These are phyloP conservation scores for Agrilus biguttatus DNA, from an alignment of 2,888 invertebrate species.

Conservation along the genomic window DNA sequence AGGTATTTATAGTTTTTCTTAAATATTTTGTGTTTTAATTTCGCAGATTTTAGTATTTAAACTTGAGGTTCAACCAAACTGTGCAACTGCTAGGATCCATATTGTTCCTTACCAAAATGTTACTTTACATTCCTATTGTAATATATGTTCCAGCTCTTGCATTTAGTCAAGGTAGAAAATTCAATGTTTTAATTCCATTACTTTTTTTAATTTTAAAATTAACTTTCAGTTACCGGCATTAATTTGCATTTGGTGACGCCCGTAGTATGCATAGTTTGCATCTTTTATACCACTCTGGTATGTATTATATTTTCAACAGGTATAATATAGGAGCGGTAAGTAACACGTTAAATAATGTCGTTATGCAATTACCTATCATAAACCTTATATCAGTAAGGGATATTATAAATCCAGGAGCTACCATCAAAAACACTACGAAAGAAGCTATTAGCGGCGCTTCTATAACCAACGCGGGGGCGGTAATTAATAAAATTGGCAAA, in stretches of 20 bases:
- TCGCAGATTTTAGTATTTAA: conserved; percentile 40
- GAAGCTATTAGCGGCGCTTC: conserved; percentile 14
- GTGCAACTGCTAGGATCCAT: conserved; percentile 52
- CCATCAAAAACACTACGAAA: conserved; percentile 10
- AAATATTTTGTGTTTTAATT: conserved; percentile 21
- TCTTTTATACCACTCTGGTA: conserved; percentile 82
- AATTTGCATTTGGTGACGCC: conserved; percentile 66
- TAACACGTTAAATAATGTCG: neutral
- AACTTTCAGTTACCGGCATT: conserved; percentile 61
- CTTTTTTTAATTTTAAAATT: conserved; percentile 3
- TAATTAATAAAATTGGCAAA: conserved; percentile 15
- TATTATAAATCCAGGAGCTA: conserved; percentile 14
- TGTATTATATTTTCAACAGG: conserved; percentile 26
- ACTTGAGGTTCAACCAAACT: conserved; percentile 50
- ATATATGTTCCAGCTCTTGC: conserved; percentile 81
- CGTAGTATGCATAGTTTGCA: conserved; percentile 73
- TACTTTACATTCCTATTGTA: conserved; percentile 68
- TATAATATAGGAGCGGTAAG: neutral
- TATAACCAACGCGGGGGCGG: conserved; percentile 14
- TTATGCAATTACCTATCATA: conserved; percentile 7
- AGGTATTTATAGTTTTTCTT: conserved; percentile 35
- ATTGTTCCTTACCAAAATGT: conserved; percentile 58
- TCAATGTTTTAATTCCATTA: conserved; percentile 1
- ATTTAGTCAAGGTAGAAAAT: conserved; percentile 55
- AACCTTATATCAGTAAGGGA: conserved; percentile 14